A percentile compares a stretch with the other conserved stretches of the same genome.
These are phyloP conservation scores for Cheirogaleus major DNA, from an alignment of 2,797 vertebrate genomes.

Conservation along the genomic window DNA sequence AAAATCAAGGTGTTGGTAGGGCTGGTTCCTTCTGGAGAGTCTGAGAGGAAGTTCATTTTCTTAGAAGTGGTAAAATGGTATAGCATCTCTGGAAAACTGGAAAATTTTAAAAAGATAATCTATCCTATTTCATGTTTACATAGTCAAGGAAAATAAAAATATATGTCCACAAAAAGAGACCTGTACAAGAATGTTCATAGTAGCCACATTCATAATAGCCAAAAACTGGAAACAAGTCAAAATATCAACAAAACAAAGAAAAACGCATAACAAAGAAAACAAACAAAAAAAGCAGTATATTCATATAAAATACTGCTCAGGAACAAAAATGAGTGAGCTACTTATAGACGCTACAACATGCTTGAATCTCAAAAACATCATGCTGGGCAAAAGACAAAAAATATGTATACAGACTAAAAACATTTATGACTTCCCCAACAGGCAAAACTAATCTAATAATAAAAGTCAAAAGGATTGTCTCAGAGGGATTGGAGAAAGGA, in stretches of 20 bases:
- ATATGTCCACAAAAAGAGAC: not conserved
- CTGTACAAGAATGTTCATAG: not conserved
- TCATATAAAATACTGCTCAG: not conserved
- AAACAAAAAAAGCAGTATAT: not conserved
- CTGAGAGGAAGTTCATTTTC: not conserved
- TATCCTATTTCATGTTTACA: not conserved
- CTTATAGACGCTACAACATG: not conserved
- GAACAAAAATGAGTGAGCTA: constrained; percentile 4
- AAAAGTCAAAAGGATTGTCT: not conserved
- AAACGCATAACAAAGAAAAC: not conserved
- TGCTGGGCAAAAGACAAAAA: not conserved
- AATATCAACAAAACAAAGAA: not conserved
- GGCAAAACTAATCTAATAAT: not conserved
- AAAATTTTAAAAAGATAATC: not conserved
- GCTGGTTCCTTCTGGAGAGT: not conserved
- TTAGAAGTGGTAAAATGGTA: not conserved
- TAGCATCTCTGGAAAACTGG: not conserved
- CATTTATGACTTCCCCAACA: constrained; percentile 1
- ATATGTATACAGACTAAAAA: not conserved
- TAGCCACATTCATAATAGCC: not conserved
- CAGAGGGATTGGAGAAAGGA: not conserved
- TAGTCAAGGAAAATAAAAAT: not conserved
- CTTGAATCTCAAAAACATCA: not conserved
- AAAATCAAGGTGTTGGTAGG: not conserved
- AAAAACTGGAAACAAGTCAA: not conserved